phyloP scores from a whole-genome alignment of 2,797 vertebrate species.

The Percopsis omiscomaycus region DNA sequence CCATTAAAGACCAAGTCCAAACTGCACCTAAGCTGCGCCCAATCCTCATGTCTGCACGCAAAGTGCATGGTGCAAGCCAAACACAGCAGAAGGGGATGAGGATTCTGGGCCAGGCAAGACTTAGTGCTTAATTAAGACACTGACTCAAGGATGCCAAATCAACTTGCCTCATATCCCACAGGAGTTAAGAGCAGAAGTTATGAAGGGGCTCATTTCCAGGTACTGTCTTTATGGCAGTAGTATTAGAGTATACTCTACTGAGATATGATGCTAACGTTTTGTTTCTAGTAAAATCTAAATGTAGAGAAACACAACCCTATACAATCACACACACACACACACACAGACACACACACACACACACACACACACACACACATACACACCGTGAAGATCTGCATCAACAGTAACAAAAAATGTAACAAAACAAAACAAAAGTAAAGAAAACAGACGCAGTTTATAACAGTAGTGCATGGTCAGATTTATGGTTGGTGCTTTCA shows the following conservation, averaged over 20 bases:
- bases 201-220: conserved; percentile 43
- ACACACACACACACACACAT: too few species aligned
- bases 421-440: too few species aligned
- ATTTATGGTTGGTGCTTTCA: conserved; percentile 40
- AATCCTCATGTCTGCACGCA: conserved; percentile 66
- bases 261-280: conserved; percentile 8
- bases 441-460: too few species aligned
- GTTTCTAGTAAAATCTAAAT: too few species aligned
- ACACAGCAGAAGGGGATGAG: conserved; percentile 75
- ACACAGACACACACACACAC: too few species aligned
- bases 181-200: conserved; percentile 66
- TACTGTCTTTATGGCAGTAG: conserved; percentile 12
- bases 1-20: conserved; percentile 60
- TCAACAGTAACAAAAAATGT: too few species aligned
- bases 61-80: conserved; percentile 71
- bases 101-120: conserved; percentile 79
- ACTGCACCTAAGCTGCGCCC: conserved; percentile 62
- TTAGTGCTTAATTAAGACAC: conserved; percentile 79
- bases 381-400: too few species aligned
- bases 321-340: too few species aligned
- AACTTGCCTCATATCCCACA: conserved; percentile 72
- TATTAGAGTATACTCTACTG: conserved; percentile 23
- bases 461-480: too few species aligned
- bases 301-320: too few species aligned
- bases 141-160: conserved; percentile 76